Conservation (phyloP, 1,140 invertebrate genomes). For the Olivierus martensii region DNA sequence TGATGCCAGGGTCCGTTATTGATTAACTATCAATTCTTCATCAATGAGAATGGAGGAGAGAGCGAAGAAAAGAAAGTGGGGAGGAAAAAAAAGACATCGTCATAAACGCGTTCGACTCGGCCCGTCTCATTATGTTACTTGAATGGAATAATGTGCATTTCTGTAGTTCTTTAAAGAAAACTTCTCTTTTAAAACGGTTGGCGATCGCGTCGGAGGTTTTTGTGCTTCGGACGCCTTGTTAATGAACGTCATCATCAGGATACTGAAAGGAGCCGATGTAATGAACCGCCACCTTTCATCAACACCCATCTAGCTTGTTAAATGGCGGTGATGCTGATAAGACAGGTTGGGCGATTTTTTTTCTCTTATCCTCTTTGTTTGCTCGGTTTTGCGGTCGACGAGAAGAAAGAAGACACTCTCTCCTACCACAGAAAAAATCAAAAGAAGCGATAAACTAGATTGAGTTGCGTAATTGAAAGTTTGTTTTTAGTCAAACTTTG, state of each 20-base stretch:
- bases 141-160: constrained; percentile 13
- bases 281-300: background rate
- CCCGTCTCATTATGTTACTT: background rate
- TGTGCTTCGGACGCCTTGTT: background rate
- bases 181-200: background rate
- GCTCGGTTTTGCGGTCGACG: background rate
- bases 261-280: background rate
- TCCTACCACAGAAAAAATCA: background rate
- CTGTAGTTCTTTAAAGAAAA: constrained; percentile 6
- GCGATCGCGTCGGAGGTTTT: background rate
- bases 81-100: background rate
- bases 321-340: background rate
- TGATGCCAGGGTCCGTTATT: background rate
- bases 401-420: background rate
- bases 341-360: background rate
- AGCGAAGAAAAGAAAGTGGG: background rate
- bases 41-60: constrained; percentile 5
- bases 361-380: background rate
- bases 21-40: constrained; percentile 18
- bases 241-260: background rate
- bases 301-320: background rate
- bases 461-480: background rate
- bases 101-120: background rate
- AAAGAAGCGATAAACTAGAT: background rate
- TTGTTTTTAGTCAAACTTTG: background rate